Base-by-base conservation (phyloP, 2,113 vertebrate genomes). In the Ariopsis seemanni region DNA sequence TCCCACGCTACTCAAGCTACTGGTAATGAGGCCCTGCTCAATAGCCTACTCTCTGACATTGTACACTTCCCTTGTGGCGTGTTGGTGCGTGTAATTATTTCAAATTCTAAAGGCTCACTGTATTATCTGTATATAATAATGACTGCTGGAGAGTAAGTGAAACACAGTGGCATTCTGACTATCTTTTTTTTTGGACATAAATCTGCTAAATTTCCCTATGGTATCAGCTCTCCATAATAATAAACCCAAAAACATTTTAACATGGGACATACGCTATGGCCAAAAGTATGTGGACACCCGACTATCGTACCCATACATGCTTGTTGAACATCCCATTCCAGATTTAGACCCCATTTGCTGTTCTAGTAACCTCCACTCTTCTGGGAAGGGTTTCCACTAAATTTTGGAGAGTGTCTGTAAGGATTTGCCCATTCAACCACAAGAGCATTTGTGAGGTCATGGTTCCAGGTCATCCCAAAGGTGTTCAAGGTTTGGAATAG, bases 21-120 rank as follows among this genome's bases (percentile, higher is more conserved):
- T 80, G 18, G 6, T n/a, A 55, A 5, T 9, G 50, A 80, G 85
- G 75, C n/a, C 18, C 48, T 0, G 14, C 57, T 52, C 25, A 86
- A 48, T 30, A 65, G 71, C 10, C n/a, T 83, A 71, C n/a, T 18
- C n/a, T 25, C 7, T 86, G 71, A 77, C 48, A 10, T 1, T 81
- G 30, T 42, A 60, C 5, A 11, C 34, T 53, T 53, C 18, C 2
- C 11, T 22, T 3, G 1, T 52, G 34, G 60, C 81, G 50, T 81
- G 75, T 63, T 67, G 60, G 60, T 22, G 62, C 48, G 77, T 71
- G 67, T 58, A 75, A 60, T 50, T 50, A n/a, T 74, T 60, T 80
- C 7, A n/a, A 27, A 22, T 52, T 74, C 77, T 72, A n/a, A 69
- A 42, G 62, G 52, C 27, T 67, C 18, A 7, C 8, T 80, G 63